Conservation (phyloP, 2,797 vertebrate species). For the Leptodactylus fallax region DNA sequence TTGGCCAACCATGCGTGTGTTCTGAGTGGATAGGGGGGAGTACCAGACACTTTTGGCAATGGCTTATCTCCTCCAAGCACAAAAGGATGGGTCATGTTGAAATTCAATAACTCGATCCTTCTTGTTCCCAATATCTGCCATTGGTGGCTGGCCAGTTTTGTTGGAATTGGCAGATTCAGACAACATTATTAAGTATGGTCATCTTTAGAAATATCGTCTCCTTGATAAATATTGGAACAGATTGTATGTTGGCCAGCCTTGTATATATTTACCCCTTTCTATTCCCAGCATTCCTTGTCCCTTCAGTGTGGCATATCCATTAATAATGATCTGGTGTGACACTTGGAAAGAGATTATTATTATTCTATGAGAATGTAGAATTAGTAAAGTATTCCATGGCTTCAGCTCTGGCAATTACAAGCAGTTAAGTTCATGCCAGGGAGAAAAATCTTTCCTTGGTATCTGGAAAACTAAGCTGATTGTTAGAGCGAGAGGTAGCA, state of each 20-base stretch:
- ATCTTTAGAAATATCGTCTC: background rate
- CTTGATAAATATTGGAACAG: background rate
- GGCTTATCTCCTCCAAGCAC: too few species aligned
- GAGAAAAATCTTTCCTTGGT: constrained; percentile 31
- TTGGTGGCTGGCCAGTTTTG: too few species aligned
- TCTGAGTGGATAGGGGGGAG: too few species aligned
- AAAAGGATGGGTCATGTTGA: background rate
- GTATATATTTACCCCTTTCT: background rate
- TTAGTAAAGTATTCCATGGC: constrained; percentile 48
- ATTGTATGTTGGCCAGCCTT: background rate
- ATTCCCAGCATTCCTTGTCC: constrained; percentile 13
- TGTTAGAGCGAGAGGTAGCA: background rate
- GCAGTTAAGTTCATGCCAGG: constrained; percentile 25
- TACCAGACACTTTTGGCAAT: too few species aligned
- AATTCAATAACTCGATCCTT: background rate
- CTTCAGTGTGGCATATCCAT: background rate
- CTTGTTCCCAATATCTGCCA: too few species aligned
- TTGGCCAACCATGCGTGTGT: too few species aligned
- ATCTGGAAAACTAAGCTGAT: constrained; percentile 44
- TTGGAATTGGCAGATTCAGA: too few species aligned
- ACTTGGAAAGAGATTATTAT: constrained; percentile 44
- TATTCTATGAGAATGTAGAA: constrained; percentile 46
- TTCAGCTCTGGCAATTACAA: constrained; percentile 24
- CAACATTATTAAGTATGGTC: background rate
- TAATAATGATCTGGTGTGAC: constrained; percentile 23